These are phyloP conservation scores for Etheostoma cragini DNA, from an alignment of 2,113 vertebrate genomes.

Conservation along the genomic window DNA sequence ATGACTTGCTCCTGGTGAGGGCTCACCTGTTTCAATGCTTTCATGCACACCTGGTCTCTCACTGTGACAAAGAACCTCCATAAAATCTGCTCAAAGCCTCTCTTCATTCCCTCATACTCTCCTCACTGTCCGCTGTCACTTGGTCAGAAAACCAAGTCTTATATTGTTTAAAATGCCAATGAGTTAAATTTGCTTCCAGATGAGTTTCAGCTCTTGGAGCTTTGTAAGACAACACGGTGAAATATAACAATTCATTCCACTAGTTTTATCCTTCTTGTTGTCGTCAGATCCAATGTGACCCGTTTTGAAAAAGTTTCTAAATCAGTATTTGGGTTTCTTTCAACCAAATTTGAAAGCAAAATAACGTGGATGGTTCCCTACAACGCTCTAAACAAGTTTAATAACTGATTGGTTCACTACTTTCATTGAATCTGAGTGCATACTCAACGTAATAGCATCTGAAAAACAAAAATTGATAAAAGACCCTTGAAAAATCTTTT, in stretches of 20 bases:
- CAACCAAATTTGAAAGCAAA: no score
- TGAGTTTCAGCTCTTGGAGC: background rate
- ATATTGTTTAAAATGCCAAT: background rate
- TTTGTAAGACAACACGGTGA: constrained; percentile 1
- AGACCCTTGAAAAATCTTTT: no score
- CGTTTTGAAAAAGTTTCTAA: no score
- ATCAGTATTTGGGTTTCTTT: no score
- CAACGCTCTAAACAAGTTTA: no score
- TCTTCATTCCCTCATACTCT: constrained; percentile 11
- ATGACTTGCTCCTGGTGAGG: constrained; percentile 25
- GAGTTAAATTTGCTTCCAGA: constrained; percentile 25
- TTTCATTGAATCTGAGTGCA: no score
- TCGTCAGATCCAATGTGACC: no score
- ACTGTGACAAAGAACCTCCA: constrained; percentile 27
- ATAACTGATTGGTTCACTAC: no score
- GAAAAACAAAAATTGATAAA: no score
- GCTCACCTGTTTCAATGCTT: constrained; percentile 64
- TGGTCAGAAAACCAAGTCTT: constrained; percentile 4
- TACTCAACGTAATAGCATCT: no score
- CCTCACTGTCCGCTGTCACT: constrained; percentile 1
- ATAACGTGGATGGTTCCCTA: no score
- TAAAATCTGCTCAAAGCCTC: constrained; percentile 34
- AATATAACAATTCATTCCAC: background rate
- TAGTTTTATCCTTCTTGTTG: no score
- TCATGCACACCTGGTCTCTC: constrained; percentile 60